These are phyloP conservation scores for Protobothrops mucrosquamatus DNA, from an alignment of 2,113 vertebrate species.

Conservation along the genomic window DNA sequence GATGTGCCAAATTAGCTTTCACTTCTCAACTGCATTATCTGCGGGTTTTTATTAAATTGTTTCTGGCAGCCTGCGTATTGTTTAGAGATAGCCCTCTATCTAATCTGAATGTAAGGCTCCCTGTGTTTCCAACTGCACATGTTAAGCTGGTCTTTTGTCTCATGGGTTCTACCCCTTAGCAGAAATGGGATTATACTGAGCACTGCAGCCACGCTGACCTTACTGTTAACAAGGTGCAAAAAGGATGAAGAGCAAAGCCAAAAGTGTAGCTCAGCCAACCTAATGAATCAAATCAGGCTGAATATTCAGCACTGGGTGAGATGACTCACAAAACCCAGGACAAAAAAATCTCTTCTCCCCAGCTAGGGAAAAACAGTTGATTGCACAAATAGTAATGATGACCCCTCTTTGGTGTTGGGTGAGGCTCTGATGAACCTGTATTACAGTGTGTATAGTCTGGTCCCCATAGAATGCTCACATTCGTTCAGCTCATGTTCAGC, in stretches of 20 bases:
- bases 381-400: not conserved
- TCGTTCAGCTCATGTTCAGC: not conserved
- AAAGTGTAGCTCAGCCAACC: not conserved
- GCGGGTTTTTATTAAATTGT: not conserved
- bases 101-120: not conserved
- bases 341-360: not conserved
- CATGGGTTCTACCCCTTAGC: not conserved
- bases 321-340: not conserved
- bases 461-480: not conserved
- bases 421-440: not conserved
- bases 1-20: not conserved
- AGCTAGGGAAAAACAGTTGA: not conserved
- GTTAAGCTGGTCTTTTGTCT: not conserved
- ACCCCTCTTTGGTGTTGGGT: not conserved
- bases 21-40: not conserved
- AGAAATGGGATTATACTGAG: not conserved
- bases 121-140: not conserved
- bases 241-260: not conserved
- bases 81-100: not conserved
- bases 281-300: not conserved
- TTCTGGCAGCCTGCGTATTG: not conserved
- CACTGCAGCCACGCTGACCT: not conserved
- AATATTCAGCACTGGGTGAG: not conserved
- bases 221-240: not conserved
- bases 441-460: not conserved